Evolutionary conservation across 2,888 invertebrate species (phyloP), one percentile per base, ranked within the genome.

Genomic region (Andrena haemorrhoa): DNA sequence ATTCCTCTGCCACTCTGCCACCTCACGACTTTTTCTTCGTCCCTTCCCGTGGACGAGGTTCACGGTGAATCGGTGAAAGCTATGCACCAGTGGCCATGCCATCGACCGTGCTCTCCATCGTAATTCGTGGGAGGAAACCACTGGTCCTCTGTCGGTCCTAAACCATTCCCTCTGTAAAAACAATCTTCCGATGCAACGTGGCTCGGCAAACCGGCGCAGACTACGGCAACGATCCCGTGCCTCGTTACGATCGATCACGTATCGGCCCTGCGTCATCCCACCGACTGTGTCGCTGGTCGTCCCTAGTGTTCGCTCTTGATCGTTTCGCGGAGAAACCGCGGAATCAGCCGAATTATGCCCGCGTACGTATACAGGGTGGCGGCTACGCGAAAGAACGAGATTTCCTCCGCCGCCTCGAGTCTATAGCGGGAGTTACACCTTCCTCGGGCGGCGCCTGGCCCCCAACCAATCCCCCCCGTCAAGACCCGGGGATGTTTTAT

Each of bases 251-350:
- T 8, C 20, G 12, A 60, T 47, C 23, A 31, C 12, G 8, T 31
- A 2, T 10, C 61, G 10, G 20, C 0, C 8, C 33, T 61, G 0
- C 10, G n/a, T 12, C 33, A 5, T 41, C 1, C 4, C 41, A 16
- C 5, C 41, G 41, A 5, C 4, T 41, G n/a, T 23, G 41, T 3
- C 41, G 16, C 41, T 41, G 4, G 1, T 16, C 41, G 41, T 41
- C 12, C 41, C 41, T 16, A 41, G 12, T 41, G 16, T 16, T 16
- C 41, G 12, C 41, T 41, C 41, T 5, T 58, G 12, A 29, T 88
- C 88, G 87, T 88, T 87, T 85, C 65, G 80, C 82, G 83, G 88
- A 90, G 41, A 91, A 92, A 92, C 88, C 91, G 92, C 91, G 87
- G 89, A 91, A 85, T 88, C 89, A 91, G 92, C 92, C 82, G 86